Evolutionary conservation across 2,797 vertebrate genomes (phyloP).

Genomic region (Lutjanus campechanus): DNA sequence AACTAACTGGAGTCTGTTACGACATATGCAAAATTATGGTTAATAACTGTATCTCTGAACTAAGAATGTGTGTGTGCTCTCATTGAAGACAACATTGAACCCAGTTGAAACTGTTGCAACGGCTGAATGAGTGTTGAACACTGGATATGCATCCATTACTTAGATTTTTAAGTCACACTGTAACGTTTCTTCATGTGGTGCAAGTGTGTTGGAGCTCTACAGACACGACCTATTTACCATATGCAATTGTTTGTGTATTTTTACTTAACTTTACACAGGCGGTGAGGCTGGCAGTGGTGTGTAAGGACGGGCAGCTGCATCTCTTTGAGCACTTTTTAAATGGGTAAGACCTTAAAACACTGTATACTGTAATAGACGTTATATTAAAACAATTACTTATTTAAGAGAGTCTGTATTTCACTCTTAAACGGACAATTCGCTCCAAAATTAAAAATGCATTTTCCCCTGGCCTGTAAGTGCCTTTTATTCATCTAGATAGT

Average conservation of each 20-base stretch:
- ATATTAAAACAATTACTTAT: not conserved
- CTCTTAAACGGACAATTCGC: too few species aligned
- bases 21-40: not conserved
- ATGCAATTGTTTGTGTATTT: conserved; percentile 1
- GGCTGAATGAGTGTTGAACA: not conserved
- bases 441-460: too few species aligned
- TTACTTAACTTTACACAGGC: conserved; percentile 83
- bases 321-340: conserved; percentile 98
- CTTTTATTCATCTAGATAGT: too few species aligned
- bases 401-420: not conserved
- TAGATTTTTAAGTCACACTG: not conserved
- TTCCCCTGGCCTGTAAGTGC: too few species aligned
- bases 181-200: not conserved
- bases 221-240: not conserved
- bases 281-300: conserved; percentile 95
- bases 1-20: not conserved
- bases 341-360: conserved; percentile 89
- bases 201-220: not conserved
- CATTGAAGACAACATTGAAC: not conserved
- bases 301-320: conserved; percentile 95
- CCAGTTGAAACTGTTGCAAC: not conserved
- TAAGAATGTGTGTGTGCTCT: not conserved
- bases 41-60: not conserved
- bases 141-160: not conserved
- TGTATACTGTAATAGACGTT: not conserved